Conservation (phyloP, 2,113 vertebrate species). For the Urocolius indicus region DNA sequence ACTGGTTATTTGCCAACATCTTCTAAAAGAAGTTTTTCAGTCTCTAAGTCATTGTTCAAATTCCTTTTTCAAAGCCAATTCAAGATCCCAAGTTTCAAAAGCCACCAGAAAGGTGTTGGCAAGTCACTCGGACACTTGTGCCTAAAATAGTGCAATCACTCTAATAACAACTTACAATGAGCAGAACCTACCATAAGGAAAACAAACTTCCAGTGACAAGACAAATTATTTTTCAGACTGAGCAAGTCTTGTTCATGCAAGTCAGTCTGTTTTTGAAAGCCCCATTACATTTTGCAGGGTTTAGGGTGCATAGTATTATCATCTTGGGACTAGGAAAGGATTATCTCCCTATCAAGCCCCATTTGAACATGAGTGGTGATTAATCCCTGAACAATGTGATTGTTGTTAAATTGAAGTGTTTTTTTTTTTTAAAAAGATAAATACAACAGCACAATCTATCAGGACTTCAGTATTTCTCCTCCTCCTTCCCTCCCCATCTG, state of each 20-base stretch:
- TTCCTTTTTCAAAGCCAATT: background rate
- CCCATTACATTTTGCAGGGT: background rate
- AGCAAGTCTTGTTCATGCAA: background rate
- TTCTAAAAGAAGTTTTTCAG: background rate
- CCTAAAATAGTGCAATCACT: background rate
- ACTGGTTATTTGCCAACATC: background rate
- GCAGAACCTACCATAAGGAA: background rate
- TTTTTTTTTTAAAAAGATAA: background rate
- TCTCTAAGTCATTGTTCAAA: background rate
- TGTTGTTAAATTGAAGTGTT: background rate
- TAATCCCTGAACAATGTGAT: rapidly evolving
- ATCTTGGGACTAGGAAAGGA: background rate
- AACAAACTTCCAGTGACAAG: background rate
- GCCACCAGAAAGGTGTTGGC: background rate
- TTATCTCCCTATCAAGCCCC: background rate
- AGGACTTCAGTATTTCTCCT: background rate
- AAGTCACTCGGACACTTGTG: background rate
- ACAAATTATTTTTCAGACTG: background rate
- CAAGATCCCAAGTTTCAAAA: background rate
- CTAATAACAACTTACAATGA: background rate
- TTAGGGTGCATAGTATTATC: background rate
- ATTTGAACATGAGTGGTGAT: background rate
- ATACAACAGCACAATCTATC: background rate
- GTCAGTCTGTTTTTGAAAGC: background rate
- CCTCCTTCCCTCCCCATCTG: background rate